Base-by-base conservation (phyloP, 1,140 invertebrate species). In the Rhizoglyphus robini region DNA sequence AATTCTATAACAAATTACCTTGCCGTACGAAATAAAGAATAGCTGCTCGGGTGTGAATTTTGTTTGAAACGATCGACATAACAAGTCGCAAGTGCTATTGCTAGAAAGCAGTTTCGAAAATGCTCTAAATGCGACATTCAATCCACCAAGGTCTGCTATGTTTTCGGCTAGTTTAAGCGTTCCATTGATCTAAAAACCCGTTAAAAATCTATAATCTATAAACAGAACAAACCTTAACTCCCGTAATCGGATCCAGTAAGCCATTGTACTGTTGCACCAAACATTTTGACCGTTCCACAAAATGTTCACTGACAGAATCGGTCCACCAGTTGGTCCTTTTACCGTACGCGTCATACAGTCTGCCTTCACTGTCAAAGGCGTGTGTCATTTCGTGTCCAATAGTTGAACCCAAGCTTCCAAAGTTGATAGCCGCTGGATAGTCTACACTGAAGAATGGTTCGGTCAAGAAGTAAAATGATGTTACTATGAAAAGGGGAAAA, bases 321-420 rank as follows among this genome's bases (percentile, higher is more conserved):
- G 83, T 81, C 90, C 93, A 97, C 89, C 90, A 95, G 65, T 89
- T 83, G 0, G 83, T 78, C 54, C 89, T 75, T 73, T 90, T 90
- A 36, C 91, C 92, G 49, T 89, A 81, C 67, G 87, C 86, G 75
- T 95, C 88, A 71, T 88, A 95, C 77, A 92, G 88, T 15, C 69
- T 63, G 74, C 78, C 79, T 73, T 88, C 84, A 73, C 91, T 88
- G 76, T 94, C 90, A 73, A 78, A 79, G 8, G 76, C 78, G 68
- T 79, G 78, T 3, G 78, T 77, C 23, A 80, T 79, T 65, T 72
- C 70, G 41, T 71, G 70, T 41, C 70, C 70, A 63, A 71, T 70
- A 3, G 71, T 68, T 46, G 63, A 67, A 18, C 70, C 70, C 32
- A 71, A 71, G 0, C 63, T 67, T 25, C 70, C 70, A 61, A 67